Base-by-base conservation (phyloP, 2,888 invertebrate species). In the Harpalus rufipes region DNA sequence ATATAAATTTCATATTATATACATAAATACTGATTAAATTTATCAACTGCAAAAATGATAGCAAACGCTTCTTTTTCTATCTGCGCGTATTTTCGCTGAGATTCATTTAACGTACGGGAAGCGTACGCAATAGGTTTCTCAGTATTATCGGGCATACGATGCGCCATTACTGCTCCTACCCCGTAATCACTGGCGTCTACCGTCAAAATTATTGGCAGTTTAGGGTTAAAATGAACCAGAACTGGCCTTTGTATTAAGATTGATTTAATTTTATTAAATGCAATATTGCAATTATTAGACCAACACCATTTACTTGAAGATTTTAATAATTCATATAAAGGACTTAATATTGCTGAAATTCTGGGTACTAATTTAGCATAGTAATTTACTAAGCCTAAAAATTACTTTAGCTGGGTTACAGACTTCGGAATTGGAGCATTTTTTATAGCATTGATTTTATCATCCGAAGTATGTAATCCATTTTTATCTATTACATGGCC, bases 61-160 rank as follows among this genome's bases (percentile, higher is more conserved):
- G 85, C 85, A 4, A 68, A 39, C 18, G 86, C 86, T 63, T 87
- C 86, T 25, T 81, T 82, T 44, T 87, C 85, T 0, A 87, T 83
- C 72, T 85, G 86, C 18, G 25, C 85, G 59, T 81, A 86, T 21
- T 25, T 78, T 32, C 16, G 59, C 72, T 87, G 85, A 7, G 86
- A 81, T 12, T 84, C 78, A 8, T 84, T 59, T 59, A 87, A 65
- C 7, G 86, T 82, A 10, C 86, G 74, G 3, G 86, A 87, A 8
- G 86, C 86, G 44, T 85, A 87, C 41, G 86, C 86, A 7, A 87
- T 85, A 2, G 86, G 86, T n/a, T n/a, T 32, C 74, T 86, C 85
- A 7, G 21, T 21, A 14, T 68, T 61, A 44, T 78, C 72, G 8
- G 21, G 25, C 44, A 58, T 32, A 16, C 21, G 16, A 74, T 83